Evolutionary conservation across 2,113 vertebrate species (phyloP), one percentile per base, ranked within the genome.

Genomic region (Urocolius indicus): DNA sequence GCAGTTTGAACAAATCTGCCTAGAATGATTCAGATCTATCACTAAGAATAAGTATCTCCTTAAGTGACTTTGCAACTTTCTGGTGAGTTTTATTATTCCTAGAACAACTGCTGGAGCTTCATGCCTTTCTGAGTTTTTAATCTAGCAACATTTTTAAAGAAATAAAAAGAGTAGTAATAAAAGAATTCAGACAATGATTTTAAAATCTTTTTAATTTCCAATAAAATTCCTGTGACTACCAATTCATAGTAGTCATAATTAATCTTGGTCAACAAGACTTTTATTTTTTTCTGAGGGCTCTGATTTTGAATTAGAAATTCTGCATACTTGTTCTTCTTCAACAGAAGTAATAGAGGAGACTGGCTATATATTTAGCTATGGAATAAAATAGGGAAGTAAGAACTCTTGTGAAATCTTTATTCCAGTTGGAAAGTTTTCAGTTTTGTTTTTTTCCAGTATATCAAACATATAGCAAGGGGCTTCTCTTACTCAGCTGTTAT

Each of bases 11-110:
- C 24, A 81, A 71, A 90, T 85, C 75, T 90, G 84, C 65, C 81
- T 78, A 80, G 84, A 94, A 89, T 92, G 78, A 95, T 87, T 87
- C 86, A 91, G 45, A 66, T 67, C 58, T 91, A 29, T 83, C 75
- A 49, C 57, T 84, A 84, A 80, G 58, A 77, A 92, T n/a, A 90
- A 73, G 36, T 59, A 13, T 93, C 45, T 79, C 20, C 49, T 74
- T 63, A 67, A 91, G 45, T 48, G 51, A 72, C 32, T 94, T 93
- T 80, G 16, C 58, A 26, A 45, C 23, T 68, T 27, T 76, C 45
- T 89, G 41, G 13, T 68, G 94, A 81, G 38, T 69, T 88, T 87
- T 82, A 84, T 63, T 80, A 52, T 34, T 96, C 34, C 38, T 86
- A 63, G 22, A 79, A 52, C 34, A 87, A 90, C 19, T 79, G 13